Base-by-base conservation (phyloP, 2,113 vertebrate genomes). In the Suncus etruscus region DNA sequence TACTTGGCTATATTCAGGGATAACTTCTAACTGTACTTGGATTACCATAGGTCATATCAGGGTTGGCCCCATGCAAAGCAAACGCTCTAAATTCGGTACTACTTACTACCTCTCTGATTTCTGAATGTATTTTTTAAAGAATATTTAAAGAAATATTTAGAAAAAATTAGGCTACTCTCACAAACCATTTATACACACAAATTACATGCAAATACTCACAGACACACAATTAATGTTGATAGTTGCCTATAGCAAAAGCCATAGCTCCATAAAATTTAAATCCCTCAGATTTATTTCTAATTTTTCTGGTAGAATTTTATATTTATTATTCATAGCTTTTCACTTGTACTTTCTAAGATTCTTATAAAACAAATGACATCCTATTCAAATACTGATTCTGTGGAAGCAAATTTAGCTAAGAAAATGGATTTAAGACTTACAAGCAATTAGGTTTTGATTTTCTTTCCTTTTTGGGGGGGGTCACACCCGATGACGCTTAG, bases 351-450 rank as follows among this genome's bases (percentile, higher is more conserved):
- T 90, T 87, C 77, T 39, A 88, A 92, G 22, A 11, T 79, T 39
- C 3, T 83, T 63, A 92, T 32, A 47, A 95, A 91, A 90, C 61
- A 85, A 86, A 73, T 89, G 45, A 22, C 27, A 70, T 66, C 16
- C 18, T 79, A 94, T 47, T 15, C 66, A 92, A 94, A 93, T 31
- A 6, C 1, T 58, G 32, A 81, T 74, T 89, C 31, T 80, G 78
- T 14, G 68, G 20, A 84, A 54, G 14, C 3, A 76, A 83, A 72
- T 8, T 77, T 8, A 68, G 84, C 27, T 24, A 68, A 91, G 69
- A 0, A 77, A 86, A 83, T 27, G 18, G 3, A 1, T 25, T 6
- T 66, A 8, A 70, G 11, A 4, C 7, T 77, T 47, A 45, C 79
- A 76, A 47, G 47, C 20, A 92, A 63, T 18, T n/a, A 11, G 63